Evolutionary conservation across 2,797 vertebrate species (phyloP).

Genomic region (Xerus rutilus): DNA sequence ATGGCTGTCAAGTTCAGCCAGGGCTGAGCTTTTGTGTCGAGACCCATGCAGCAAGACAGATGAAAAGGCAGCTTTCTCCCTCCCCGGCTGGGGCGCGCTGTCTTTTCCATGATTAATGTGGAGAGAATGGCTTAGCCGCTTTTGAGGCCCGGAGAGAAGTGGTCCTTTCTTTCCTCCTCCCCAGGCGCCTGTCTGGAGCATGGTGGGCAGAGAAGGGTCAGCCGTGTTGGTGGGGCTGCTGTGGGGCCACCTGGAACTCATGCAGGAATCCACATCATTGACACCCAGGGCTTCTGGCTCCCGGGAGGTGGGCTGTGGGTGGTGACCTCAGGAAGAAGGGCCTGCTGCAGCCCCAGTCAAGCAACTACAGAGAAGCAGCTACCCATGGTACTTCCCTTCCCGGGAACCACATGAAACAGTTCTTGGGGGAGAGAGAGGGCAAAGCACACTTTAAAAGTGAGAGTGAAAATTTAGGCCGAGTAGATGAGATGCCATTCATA

Average conservation of each 20-base stretch:
- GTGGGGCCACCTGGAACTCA: conserved; percentile 56
- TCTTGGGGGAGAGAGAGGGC: background rate
- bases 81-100: conserved; percentile 64
- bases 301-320: background rate
- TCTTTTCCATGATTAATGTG: conserved; percentile 82
- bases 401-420: conserved; percentile 73
- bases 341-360: background rate
- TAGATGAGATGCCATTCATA: background rate
- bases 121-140: conserved; percentile 76
- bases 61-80: conserved; percentile 82
- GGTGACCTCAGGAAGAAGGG: conserved; percentile 37
- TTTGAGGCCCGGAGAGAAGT: conserved; percentile 42
- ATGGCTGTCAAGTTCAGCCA: conserved; percentile 75
- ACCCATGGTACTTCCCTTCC: conserved; percentile 18
- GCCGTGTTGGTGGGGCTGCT: conserved; percentile 35
- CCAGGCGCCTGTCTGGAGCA: conserved; percentile 82
- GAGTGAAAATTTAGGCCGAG: conserved; percentile 65
- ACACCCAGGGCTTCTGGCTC: background rate
- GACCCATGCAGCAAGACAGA: conserved; percentile 79
- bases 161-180: conserved; percentile 72
- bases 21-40: conserved; percentile 74
- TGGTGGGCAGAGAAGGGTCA: conserved; percentile 77
- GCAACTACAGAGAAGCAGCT: conserved; percentile 34
- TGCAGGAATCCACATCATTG: conserved; percentile 65
- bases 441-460: conserved; percentile 59